Percentiles rank a stretch among this genome's conserved stretches.
Evolutionary conservation across 2,797 vertebrate species (phyloP).

Genomic region (Sebastes dallii): DNA sequence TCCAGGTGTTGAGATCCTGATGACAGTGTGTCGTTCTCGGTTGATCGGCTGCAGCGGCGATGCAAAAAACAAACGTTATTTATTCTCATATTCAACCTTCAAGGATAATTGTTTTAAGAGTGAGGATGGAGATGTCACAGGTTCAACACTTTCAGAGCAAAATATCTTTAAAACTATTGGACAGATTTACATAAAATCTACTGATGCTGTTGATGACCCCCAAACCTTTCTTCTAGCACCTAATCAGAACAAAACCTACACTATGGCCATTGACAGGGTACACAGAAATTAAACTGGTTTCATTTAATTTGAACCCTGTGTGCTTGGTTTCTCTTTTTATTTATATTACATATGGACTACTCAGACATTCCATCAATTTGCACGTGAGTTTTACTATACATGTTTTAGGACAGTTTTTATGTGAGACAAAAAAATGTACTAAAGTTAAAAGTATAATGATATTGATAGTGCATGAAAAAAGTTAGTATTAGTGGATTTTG

Average conservation of each 20-base stretch:
- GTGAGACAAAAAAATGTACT: background rate
- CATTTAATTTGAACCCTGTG: too few relatives aligned
- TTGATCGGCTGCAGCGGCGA: background rate
- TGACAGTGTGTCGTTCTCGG: background rate
- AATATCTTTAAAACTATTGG: background rate
- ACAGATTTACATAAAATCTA: background rate
- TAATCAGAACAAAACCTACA: background rate
- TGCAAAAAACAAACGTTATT: background rate
- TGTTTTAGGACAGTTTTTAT: background rate
- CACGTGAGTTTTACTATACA: background rate
- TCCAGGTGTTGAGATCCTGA: background rate
- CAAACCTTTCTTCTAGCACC: background rate
- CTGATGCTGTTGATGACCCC: background rate
- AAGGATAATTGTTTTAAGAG: background rate
- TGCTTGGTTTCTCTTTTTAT: too few relatives aligned
- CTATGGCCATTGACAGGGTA: background rate
- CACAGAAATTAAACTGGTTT: too few relatives aligned
- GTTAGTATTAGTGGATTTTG: background rate
- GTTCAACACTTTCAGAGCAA: background rate
- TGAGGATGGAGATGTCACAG: background rate
- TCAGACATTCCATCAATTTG: too few relatives aligned
- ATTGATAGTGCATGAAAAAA: background rate
- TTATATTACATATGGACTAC: too few relatives aligned
- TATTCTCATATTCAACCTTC: background rate
- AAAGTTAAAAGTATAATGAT: background rate